Base-by-base conservation (phyloP, 2,888 invertebrate genomes). In the Drosophila nr. perissopoda region DNA sequence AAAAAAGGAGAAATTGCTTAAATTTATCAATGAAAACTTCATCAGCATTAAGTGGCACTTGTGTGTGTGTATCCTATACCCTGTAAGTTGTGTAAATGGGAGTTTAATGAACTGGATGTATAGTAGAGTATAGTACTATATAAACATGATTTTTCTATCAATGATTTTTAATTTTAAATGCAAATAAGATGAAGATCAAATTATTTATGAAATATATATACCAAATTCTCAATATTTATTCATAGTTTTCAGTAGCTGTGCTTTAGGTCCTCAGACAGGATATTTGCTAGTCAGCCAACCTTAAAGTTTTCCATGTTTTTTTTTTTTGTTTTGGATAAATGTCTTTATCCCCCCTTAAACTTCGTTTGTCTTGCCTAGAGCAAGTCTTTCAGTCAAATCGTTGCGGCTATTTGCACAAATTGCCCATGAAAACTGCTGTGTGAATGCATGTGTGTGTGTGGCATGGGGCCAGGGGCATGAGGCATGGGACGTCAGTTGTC, bases 11-110 rank as follows among this genome's bases (percentile, higher is more conserved):
- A 53, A 34, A 46, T 66, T 53, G 34, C 53, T 54, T 53, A 70
- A 76, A 74, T 68, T 73, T 53, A 80, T 77, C 83, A 88, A 84
- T 83, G 83, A 81, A 83, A 85, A 51, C 74, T 87, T 89, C 76
- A 82, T 87, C 76, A 84, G 48, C 69, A 52, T 68, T 72, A 73
- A 81, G 70, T 69, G 77, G 67, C 63, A 65, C 62, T 67, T 79
- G 27, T 58, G 40, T 68, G 34, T 68, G 31, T 31, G 16, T 29
- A 2, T n/a, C 7, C 16, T 3, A 10, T 57, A 48, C 38, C 48
- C 67, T 68, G 18, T 29, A 67, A 68, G 21, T 1, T 25, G 3
- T 13, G 5, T n/a, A 25, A 25, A 1, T 29, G 18, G 2, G 6
- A 27, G 29, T 42, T 2, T 31, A 6, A 31, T 16, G 21, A 6